Conservation (phyloP, 2,797 vertebrate species). For the Phoeniculus purpureus region DNA sequence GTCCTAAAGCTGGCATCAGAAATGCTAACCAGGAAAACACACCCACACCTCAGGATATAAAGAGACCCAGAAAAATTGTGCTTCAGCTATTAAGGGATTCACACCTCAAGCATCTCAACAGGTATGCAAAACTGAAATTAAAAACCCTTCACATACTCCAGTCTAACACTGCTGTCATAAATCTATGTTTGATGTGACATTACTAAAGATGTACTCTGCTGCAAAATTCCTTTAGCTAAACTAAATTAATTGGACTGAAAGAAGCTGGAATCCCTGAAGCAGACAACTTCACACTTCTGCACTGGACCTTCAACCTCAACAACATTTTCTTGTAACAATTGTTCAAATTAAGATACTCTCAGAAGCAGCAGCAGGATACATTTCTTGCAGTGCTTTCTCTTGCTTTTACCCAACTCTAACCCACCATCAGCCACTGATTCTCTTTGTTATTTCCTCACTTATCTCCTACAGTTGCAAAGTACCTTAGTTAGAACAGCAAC, state of each 20-base stretch:
- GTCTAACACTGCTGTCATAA: background rate
- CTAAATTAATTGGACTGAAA: background rate
- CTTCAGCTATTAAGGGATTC: background rate
- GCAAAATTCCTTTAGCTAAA: background rate
- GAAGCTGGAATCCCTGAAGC: background rate
- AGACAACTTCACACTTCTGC: background rate
- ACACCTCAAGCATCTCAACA: fast-evolving
- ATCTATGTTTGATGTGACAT: fast-evolving
- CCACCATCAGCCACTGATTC: background rate
- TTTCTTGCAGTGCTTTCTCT: background rate
- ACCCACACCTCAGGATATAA: background rate
- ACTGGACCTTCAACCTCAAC: background rate
- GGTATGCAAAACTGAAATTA: background rate
- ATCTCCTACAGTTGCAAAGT: background rate
- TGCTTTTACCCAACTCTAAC: background rate
- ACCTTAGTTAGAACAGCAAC: background rate
- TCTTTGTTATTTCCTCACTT: background rate
- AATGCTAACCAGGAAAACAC: background rate
- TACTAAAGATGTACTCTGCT: background rate
- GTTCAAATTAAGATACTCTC: background rate
- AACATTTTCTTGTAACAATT: background rate
- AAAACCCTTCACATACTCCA: background rate
- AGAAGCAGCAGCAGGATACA: background rate
- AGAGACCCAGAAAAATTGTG: fast-evolving
- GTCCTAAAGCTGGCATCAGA: background rate